These are phyloP conservation scores for Panzeria rudis DNA, from an alignment of 2,888 invertebrate genomes.

Conservation along the genomic window DNA sequence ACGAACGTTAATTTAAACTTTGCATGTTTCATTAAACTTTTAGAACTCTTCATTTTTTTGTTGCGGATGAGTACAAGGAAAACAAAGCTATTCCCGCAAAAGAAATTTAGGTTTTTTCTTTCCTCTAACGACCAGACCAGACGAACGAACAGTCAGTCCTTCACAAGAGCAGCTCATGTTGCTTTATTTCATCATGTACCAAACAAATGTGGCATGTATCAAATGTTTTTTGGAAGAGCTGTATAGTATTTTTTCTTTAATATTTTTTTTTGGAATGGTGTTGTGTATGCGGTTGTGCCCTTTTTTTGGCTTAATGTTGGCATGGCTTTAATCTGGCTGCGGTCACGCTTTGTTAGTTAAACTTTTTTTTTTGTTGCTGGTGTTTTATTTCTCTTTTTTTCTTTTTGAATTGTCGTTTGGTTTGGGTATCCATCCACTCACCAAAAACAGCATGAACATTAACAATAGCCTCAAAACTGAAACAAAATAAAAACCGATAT, in stretches of 20 bases:
- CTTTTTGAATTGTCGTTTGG: conserved; percentile 46
- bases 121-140: not conserved
- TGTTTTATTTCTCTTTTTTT: conserved; percentile 29
- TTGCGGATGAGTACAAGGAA: conserved; percentile 15
- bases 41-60: not conserved
- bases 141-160: not conserved
- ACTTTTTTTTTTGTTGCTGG: conserved; percentile 43
- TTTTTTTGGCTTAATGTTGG: conserved; percentile 55
- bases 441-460: conserved; percentile 21
- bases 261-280: not conserved
- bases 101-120: not conserved
- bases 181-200: conserved; percentile 4
- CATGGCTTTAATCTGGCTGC: conserved; percentile 71
- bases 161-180: conserved; percentile 28
- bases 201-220: conserved; percentile 29
- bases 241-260: not conserved
- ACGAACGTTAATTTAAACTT: conserved; percentile 36
- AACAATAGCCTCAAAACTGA: conserved; percentile 4
- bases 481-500: conserved; percentile 34
- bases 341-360: conserved; percentile 68
- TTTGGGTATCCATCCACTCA: conserved; percentile 43
- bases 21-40: conserved; percentile 53
- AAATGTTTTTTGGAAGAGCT: conserved; percentile 44
- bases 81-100: conserved; percentile 32
- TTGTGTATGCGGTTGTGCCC: conserved; percentile 46